phyloP scores from a whole-genome alignment of 2,888 invertebrate genomes.

The Pandemis corylana region DNA sequence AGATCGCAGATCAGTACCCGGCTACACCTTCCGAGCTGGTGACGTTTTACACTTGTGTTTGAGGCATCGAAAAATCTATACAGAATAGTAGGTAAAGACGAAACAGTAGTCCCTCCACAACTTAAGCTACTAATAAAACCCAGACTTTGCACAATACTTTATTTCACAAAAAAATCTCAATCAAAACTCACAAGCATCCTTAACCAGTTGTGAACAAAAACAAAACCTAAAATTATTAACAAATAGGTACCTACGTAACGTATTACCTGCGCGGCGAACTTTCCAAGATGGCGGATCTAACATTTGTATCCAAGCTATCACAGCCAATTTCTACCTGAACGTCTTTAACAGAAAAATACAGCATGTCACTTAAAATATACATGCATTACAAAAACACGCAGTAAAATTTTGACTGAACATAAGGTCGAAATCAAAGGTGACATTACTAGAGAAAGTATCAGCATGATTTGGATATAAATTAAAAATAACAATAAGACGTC shows the following conservation, averaged over 20 bases:
- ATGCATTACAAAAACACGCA: not conserved
- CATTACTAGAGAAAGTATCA: not conserved
- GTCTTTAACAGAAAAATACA: slow-evolving; percentile 13
- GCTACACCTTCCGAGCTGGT: too few species aligned
- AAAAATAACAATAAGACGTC: slow-evolving; percentile 11
- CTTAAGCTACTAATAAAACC: slow-evolving; percentile 48
- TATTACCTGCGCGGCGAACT: slow-evolving; percentile 18
- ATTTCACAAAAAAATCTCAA: slow-evolving; percentile 80
- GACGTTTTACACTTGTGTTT: too few species aligned
- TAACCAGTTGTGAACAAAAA: slow-evolving; percentile 70
- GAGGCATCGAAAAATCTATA: too few species aligned
- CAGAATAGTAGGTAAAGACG: too few species aligned
- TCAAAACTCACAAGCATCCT: slow-evolving; percentile 80
- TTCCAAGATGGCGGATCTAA: slow-evolving; percentile 34
- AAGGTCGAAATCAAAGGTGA: slow-evolving; percentile 1
- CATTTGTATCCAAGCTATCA: slow-evolving; percentile 40
- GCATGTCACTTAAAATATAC: slow-evolving; percentile 4
- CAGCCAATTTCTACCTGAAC: slow-evolving; percentile 44
- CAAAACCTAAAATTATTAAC: slow-evolving; percentile 60
- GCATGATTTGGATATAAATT: slow-evolving; percentile 29
- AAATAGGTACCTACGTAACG: slow-evolving; percentile 40
- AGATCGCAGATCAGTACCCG: too few species aligned
- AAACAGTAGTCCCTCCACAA: too few species aligned
- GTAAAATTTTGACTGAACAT: not conserved
- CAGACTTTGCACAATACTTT: slow-evolving; percentile 71